Percentiles rank a stretch among this genome's conserved stretches.
Evolutionary conservation across 2,888 invertebrate genomes (phyloP).

Genomic region (Carabus problematicus): DNA sequence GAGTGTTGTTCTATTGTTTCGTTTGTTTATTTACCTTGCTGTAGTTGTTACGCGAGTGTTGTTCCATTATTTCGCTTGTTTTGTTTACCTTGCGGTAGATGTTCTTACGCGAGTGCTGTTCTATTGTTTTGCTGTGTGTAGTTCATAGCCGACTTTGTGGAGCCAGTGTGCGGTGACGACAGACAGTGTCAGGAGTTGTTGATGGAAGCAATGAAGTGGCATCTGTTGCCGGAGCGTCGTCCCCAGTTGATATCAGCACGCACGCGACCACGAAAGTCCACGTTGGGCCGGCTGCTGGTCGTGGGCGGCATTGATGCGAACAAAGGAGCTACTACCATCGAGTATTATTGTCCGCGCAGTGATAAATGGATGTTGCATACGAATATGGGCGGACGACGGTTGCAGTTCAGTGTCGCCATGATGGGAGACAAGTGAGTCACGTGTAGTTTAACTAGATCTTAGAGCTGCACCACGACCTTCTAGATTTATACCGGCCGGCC

Average conservation of each 20-base stretch:
- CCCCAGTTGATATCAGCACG: slow-evolving; percentile 78
- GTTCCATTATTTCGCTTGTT: too few relatives aligned
- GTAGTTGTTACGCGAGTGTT: too few relatives aligned
- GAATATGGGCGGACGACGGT: slow-evolving; percentile 78
- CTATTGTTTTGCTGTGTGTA: slow-evolving; percentile 55
- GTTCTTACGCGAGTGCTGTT: too few relatives aligned
- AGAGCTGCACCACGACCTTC: not conserved
- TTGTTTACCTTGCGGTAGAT: too few relatives aligned
- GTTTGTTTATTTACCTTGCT: too few relatives aligned
- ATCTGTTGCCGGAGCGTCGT: slow-evolving; percentile 85
- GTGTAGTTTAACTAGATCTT: not conserved
- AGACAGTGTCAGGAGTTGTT: slow-evolving; percentile 84
- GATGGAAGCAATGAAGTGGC: slow-evolving; percentile 95
- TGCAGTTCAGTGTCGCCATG: slow-evolving; percentile 92
- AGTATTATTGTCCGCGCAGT: slow-evolving; percentile 85
- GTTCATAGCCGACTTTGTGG: slow-evolving; percentile 90
- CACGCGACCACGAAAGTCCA: slow-evolving; percentile 89
- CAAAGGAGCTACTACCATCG: slow-evolving; percentile 91
- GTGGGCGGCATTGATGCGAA: slow-evolving; percentile 94
- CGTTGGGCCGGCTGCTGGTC: slow-evolving; percentile 85
- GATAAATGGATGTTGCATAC: slow-evolving; percentile 80
- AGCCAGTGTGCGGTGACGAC: slow-evolving; percentile 66
- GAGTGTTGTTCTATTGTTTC: too few relatives aligned
- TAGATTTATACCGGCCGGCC: too few relatives aligned
- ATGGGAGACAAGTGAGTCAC: slow-evolving; percentile 70